Base-by-base conservation (phyloP, 2,888 invertebrate genomes). In the Drosophila gaucha region DNA sequence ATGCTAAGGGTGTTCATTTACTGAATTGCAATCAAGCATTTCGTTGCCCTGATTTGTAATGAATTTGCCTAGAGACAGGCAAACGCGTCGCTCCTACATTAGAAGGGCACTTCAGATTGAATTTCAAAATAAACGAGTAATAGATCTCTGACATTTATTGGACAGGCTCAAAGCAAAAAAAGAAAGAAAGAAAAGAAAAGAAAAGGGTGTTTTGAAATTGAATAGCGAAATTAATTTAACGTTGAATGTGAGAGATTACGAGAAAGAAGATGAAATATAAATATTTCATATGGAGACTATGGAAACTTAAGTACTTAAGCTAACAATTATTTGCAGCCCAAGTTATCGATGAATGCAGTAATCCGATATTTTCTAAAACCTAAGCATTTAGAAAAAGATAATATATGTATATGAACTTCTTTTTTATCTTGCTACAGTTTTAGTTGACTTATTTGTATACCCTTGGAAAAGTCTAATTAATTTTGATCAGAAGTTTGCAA, bases 111-210 rank as follows among this genome's bases (percentile, higher is more conserved):
- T 64, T 54, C 44, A 62, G 76, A 70, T 73, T 75, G 62, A 28
- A 76, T 70, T 68, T 79, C 83, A 68, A 67, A 58, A 70, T 49
- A 55, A 56, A 49, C 69, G 70, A 47, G 26, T 26, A 38, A 65
- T 52, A 68, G 50, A 58, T 59, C 47, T 59, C 44, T 86, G 80
- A 86, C 80, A 62, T 58, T 70, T 86, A 80, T 86, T 80, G 59
- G 80, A 86, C 86, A 80, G 60, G 39, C 43, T 28, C 4, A 16
- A 24, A 16, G 33, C n/a, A 9, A 10, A 18, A 24, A 24, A 46
- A 4, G 10, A n/a, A 47, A 33, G 12, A 5, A n/a, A 24, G 6
- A n/a, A 39, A 8, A 41, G 52, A 24, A 1, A 3, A 14, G 24
- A 22, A 57, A 62, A 33, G 36, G 38, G 12, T 60, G 52, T 12